Base-by-base conservation (phyloP, 1,140 invertebrate species). In the Temnothorax nylanderi region DNA sequence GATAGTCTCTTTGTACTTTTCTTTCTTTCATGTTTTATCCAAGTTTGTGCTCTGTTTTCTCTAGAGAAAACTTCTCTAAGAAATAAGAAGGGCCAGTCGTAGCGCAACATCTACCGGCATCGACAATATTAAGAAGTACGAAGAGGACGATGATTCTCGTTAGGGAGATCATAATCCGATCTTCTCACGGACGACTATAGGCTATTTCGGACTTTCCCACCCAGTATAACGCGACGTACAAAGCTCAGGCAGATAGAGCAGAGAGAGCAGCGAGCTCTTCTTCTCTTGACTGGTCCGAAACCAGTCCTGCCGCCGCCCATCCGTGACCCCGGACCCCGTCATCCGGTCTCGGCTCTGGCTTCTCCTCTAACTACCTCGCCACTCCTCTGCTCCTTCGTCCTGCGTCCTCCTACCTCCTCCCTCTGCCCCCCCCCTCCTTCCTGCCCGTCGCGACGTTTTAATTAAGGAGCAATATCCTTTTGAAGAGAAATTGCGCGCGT, bases 291-390 rank as follows among this genome's bases (percentile, higher is more conserved):
- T 91, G 93, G 92, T 92, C 93, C 93, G 91, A 94, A 94, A 94
- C 94, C 94, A 94, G 94, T 94, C 93, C 93, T 94, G 92, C 91
- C 93, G 91, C 93, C 92, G 92, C 93, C 93, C 94, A 94, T 94
- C 93, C 94, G 91, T 94, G 94, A 94, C 94, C 94, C 93, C 93
- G 90, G 94, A 94, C 93, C 94, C 91, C 94, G 92, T 92, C 87
- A 90, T 92, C 90, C 88, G 88, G 86, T 91, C 26, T 26, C 87
- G 86, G 60, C 81, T 88, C 81, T 51, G 74, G 69, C 76, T 88
- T 86, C 88, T 74, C 41, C 74, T 74, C 75, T 87, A 65, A 72
- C 81, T 82, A 60, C 67, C 81, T 88, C 75, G 49, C 76, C 41
- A 10, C 60, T 67, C 34, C 72, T 26, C 26, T 89, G 65, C 74